Evolutionary conservation across 2,888 invertebrate genomes (phyloP).

Genomic region (Zonitis immaculata): DNA sequence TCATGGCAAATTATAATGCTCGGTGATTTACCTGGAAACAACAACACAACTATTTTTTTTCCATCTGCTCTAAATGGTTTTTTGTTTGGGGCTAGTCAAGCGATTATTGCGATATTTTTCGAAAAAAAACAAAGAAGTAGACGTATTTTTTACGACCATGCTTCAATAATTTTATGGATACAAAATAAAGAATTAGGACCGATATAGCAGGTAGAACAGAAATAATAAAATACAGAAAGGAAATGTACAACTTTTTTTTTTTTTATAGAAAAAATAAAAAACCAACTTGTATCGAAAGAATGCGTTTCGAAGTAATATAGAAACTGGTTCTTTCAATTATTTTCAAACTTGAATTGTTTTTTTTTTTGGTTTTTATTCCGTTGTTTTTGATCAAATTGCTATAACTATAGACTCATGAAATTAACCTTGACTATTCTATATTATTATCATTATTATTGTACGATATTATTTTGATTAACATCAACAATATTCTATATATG

Average conservation of each 20-base stretch:
- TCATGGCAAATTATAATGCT: slow-evolving; percentile 63
- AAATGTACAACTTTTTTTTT: neutral
- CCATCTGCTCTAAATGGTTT: slow-evolving; percentile 1
- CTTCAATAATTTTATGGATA: neutral
- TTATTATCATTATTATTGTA: neutral
- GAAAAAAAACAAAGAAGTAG: too few species aligned
- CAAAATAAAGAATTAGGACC: neutral
- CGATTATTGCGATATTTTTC: too few species aligned
- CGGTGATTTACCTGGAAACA: slow-evolving; percentile 39
- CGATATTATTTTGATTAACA: neutral
- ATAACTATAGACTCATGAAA: neutral
- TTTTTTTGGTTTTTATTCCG: neutral
- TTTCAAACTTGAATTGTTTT: slow-evolving; percentile 4
- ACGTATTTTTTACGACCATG: too few species aligned
- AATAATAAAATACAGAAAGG: neutral
- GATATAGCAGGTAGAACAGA: neutral
- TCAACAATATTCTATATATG: neutral
- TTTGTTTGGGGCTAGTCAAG: too few species aligned
- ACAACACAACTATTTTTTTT: slow-evolving; percentile 6
- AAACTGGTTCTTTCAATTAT: slow-evolving; percentile 1
- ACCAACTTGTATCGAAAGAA: neutral
- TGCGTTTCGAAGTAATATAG: neutral
- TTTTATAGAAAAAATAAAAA: neutral
- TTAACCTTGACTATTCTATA: neutral
- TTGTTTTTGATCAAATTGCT: neutral